Conservation (phyloP, 2,888 invertebrate genomes). For the Salticus scenicus region DNA sequence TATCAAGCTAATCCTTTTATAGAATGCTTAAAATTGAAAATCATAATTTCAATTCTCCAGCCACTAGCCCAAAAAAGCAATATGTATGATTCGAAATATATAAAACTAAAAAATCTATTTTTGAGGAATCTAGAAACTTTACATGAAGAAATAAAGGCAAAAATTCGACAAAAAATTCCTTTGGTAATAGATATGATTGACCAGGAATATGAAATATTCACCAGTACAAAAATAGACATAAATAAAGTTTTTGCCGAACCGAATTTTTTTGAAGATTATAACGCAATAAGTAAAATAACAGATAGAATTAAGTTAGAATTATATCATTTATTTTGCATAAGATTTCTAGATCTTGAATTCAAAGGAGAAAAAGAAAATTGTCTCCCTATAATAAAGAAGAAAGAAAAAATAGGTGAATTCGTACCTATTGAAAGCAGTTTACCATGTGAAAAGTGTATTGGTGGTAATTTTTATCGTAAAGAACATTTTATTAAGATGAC, state of each 20-base stretch:
- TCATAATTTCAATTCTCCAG: conserved; percentile 7
- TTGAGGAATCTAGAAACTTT: background rate
- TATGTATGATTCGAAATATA: background rate
- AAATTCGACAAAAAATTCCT: background rate
- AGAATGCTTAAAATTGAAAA: background rate
- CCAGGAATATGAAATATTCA: background rate
- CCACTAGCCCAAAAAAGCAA: background rate
- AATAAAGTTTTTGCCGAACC: background rate
- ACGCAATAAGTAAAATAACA: background rate
- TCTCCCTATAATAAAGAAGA: conserved; percentile 11
- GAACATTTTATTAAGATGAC: conserved; percentile 22
- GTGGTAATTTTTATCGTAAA: background rate
- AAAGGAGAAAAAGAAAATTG: conserved; percentile 20
- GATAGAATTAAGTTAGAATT: background rate
- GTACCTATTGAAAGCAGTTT: background rate
- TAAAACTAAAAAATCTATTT: background rate
- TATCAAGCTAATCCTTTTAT: background rate
- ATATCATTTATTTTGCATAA: conserved; percentile 11
- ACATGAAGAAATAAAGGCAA: conserved; percentile 2
- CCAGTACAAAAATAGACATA: background rate
- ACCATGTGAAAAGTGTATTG: conserved; percentile 11
- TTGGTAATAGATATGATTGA: conserved; percentile 1
- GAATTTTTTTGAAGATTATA: background rate
- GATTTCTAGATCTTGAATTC: background rate
- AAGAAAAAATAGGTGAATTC: conserved; percentile 13